Evolutionary conservation across 2,888 invertebrate genomes (phyloP), one percentile per base, ranked within the genome.

Genomic region (Mechanitis mazaeus): DNA sequence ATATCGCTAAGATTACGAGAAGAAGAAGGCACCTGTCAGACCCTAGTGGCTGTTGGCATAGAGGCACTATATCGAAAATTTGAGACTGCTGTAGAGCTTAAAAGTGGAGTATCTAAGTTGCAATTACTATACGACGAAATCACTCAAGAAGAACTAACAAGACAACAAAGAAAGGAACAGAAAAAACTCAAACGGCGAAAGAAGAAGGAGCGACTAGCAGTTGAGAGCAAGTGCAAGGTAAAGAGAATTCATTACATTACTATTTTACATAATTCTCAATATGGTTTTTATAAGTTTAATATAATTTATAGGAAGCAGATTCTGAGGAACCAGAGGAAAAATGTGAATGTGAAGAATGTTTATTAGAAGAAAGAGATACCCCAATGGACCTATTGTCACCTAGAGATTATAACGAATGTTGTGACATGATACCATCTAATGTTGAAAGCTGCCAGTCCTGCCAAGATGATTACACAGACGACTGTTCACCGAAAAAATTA

Each of bases 1-100:
- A 94, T 98, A 66, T 95, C 96, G 73, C 93, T 96, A 72, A 94
- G 96, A 59, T 91, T 98, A 74, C 93, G 95, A 62, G 97, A 97
- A 80, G 97, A 97, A 79, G 97, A 97, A 81, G 95, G 96, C 77
- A 96, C 97, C n/a, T 97, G 97, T 87, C 96, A 96, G 84, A 95
- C 97, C 58, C 93, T 98, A 66, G 96, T 97, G 59, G 97, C 96
- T 54, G 95, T 96, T 5, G 95, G 95, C 0, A 94, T 97, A 0
- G 96, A 97, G 78, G 95, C 97, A 4, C 90, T 98, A 12, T 94
- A 95, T 76, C 94, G 96, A 71, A 97, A 95, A 84, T 98, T 97
- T 84, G 96, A 96, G 92, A 94, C 95, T 72, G 95, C 96, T 3
- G 95, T 97, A 38, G 97, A 98, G 84, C 93, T 93, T 67, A 97